phyloP scores from a whole-genome alignment of 2,888 invertebrate species.

The Oscheius onirici region DNA sequence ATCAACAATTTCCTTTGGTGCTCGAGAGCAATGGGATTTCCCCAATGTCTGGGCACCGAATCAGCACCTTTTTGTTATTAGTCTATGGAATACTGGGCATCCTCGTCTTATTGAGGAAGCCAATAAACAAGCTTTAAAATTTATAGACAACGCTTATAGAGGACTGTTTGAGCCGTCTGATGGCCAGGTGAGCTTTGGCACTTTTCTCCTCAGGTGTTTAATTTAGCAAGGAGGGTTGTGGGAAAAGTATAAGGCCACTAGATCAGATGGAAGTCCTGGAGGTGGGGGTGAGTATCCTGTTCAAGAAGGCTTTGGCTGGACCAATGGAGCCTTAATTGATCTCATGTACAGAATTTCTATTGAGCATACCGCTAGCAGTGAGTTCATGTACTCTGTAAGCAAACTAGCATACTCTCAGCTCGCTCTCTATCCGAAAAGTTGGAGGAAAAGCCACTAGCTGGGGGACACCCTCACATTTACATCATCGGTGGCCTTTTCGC shows the following conservation, averaged over 20 bases:
- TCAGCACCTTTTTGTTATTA: slow-evolving; percentile 54
- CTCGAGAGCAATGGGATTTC: slow-evolving; percentile 67
- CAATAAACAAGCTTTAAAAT: slow-evolving; percentile 41
- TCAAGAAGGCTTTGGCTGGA: slow-evolving; percentile 68
- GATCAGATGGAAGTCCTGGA: slow-evolving; percentile 50
- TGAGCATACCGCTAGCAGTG: too few relatives aligned
- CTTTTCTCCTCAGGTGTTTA: neutral
- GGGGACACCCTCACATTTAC: slow-evolving; percentile 23
- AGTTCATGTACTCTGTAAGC: neutral
- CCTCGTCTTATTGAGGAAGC: slow-evolving; percentile 34
- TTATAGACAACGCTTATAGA: slow-evolving; percentile 54
- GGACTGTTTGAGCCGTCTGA: slow-evolving; percentile 48
- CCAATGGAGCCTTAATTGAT: slow-evolving; percentile 66
- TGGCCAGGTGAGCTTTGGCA: slow-evolving; percentile 31
- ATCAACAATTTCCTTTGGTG: slow-evolving; percentile 42
- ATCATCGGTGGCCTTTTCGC: slow-evolving; percentile 19
- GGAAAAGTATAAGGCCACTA: slow-evolving; percentile 63
- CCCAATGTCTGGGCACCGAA: slow-evolving; percentile 69
- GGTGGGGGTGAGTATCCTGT: slow-evolving; percentile 45
- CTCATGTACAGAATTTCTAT: slow-evolving; percentile 39
- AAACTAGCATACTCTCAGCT: neutral
- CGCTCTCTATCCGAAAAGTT: neutral
- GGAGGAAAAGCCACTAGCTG: slow-evolving; percentile 6
- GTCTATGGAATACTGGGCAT: slow-evolving; percentile 37
- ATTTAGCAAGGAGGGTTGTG: slow-evolving; percentile 47